Evolutionary conservation across 2,888 invertebrate genomes (phyloP).

Genomic region (Masnerella sp.): DNA sequence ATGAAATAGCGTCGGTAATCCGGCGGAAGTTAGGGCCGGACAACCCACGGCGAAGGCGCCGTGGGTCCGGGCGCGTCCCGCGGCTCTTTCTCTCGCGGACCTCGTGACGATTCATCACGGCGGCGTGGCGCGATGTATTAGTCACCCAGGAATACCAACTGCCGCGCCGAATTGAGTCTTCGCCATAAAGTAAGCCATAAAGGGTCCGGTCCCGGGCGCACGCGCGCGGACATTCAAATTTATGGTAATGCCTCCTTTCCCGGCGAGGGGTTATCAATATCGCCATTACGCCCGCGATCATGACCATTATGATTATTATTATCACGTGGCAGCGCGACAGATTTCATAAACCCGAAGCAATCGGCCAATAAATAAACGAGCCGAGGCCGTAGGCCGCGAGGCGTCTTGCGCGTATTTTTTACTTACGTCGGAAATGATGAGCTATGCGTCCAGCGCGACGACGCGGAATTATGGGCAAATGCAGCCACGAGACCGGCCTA

Average conservation of each 20-base stretch:
- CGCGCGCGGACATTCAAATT: slow-evolving; percentile 74
- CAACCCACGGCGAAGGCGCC: slow-evolving; percentile 74
- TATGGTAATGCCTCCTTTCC: slow-evolving; percentile 73
- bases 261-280: slow-evolving; percentile 73
- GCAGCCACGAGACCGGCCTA: slow-evolving; percentile 11
- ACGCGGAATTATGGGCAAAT: slow-evolving; percentile 27
- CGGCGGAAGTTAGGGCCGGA: slow-evolving; percentile 71
- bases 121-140: slow-evolving; percentile 82
- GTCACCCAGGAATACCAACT: slow-evolving; percentile 82
- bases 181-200: slow-evolving; percentile 77
- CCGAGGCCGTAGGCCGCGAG: slow-evolving; percentile 23
- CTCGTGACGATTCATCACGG: slow-evolving; percentile 78
- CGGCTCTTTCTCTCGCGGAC: slow-evolving; percentile 66
- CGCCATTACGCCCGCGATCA: slow-evolving; percentile 59
- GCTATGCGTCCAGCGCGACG: slow-evolving; percentile 37
- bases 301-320: slow-evolving; percentile 59
- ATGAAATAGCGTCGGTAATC: slow-evolving; percentile 70
- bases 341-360: slow-evolving; percentile 61
- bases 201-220: slow-evolving; percentile 78
- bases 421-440: slow-evolving; percentile 41
- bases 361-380: slow-evolving; percentile 61
- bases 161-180: slow-evolving; percentile 79
- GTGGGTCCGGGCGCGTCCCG: slow-evolving; percentile 62
- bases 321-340: slow-evolving; percentile 39
- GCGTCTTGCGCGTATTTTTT: slow-evolving; percentile 42